These are phyloP conservation scores for Aradophagus sp. DNA, from an alignment of 1,140 invertebrate genomes.

Conservation along the genomic window DNA sequence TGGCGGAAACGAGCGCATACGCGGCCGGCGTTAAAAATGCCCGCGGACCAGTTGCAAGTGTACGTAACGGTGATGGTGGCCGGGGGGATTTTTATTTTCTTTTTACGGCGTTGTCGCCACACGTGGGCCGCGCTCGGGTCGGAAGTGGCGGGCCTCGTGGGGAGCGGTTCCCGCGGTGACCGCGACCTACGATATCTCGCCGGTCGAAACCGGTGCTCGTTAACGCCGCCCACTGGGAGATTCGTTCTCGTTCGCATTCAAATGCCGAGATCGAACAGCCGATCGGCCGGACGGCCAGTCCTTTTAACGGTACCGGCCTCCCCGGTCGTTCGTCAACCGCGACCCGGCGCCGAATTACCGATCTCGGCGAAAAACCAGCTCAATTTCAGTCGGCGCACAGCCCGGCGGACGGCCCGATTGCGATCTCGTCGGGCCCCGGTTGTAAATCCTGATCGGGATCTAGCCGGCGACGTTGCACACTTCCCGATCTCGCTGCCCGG, in stretches of 20 bases:
- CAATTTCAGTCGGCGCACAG: too few relatives aligned
- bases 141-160: conserved; percentile 46
- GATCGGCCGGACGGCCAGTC: neutral
- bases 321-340: conserved; percentile 1
- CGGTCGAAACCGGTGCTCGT: conserved; percentile 52
- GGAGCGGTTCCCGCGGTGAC: conserved; percentile 41
- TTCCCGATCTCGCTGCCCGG: too few relatives aligned
- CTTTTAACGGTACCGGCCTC: conserved; percentile 11
- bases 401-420: too few relatives aligned
- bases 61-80: conserved; percentile 40
- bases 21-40: conserved; percentile 24
- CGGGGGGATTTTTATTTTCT: conserved; percentile 36
- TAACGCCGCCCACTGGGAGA: conserved; percentile 56
- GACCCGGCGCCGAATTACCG: too few relatives aligned
- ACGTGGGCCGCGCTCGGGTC: conserved; percentile 47
- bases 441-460: too few relatives aligned
- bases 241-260: conserved; percentile 40
- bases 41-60: conserved; percentile 29
- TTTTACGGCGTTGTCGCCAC: conserved; percentile 34
- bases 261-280: conserved; percentile 14
- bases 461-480: too few relatives aligned
- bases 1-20: conserved; percentile 39
- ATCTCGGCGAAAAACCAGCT: too few relatives aligned
- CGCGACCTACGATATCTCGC: conserved; percentile 59
- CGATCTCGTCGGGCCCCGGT: too few relatives aligned